Conservation (phyloP, 2,113 vertebrate genomes). For the Zosterops japonicus region DNA sequence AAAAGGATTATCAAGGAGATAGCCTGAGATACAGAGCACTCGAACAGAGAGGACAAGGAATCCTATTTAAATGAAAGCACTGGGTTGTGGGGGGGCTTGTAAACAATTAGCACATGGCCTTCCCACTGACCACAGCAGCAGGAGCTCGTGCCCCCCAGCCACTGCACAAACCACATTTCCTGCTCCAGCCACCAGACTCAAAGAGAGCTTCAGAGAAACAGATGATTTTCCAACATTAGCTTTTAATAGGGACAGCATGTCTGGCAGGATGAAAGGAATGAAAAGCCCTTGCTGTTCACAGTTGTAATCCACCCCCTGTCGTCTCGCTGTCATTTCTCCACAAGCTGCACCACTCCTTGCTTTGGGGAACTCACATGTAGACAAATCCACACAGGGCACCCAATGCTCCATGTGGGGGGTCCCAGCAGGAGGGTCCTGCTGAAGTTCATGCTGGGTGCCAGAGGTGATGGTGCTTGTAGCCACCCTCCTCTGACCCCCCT, state of each 20-base stretch:
- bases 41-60: background rate
- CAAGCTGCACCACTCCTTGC: background rate
- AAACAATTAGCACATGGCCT: background rate
- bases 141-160: conserved; percentile 22
- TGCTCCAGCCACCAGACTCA: background rate
- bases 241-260: conserved; percentile 12
- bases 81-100: background rate
- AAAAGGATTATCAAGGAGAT: conserved; percentile 56
- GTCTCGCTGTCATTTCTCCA: background rate
- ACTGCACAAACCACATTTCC: background rate
- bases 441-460: background rate
- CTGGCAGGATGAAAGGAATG: background rate
- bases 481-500: background rate
- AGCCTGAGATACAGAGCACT: background rate
- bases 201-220: background rate
- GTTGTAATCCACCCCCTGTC: background rate
- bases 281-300: background rate
- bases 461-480: background rate
- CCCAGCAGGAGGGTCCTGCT: background rate
- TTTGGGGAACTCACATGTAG: background rate
- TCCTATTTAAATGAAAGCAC: background rate
- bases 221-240: conserved; percentile 31
- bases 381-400: background rate
- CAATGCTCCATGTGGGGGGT: rapidly evolving
- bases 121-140: background rate